Conservation (phyloP, 2,113 vertebrate genomes). For the Sorex fumeus region DNA sequence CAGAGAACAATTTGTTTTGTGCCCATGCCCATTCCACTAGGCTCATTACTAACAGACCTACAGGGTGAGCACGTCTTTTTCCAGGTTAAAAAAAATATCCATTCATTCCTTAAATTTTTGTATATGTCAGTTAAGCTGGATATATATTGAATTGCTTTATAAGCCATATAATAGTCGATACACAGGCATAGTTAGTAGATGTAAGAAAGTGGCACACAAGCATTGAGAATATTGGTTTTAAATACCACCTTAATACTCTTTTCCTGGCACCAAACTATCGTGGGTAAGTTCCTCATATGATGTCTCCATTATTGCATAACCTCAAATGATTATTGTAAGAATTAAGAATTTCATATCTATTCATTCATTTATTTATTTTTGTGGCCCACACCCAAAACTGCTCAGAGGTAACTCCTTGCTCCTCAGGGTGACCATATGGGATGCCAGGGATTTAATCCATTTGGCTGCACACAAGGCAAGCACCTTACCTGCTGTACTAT, state of each 20-base stretch:
- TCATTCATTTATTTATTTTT: neutral
- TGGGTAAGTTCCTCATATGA: neutral
- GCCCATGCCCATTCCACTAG: accelerated
- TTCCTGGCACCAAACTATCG: too few species aligned
- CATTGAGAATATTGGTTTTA: neutral
- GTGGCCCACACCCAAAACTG: neutral
- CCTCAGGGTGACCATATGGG: too few species aligned
- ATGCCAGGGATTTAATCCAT: too few species aligned
- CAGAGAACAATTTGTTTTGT: too few species aligned
- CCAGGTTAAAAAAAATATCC: neutral
- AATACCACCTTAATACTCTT: neutral
- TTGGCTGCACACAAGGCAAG: too few species aligned
- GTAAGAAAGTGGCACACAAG: neutral
- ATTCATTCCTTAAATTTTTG: neutral
- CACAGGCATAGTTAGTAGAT: neutral
- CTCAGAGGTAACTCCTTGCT: too few species aligned
- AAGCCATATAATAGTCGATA: neutral
- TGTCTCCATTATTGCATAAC: neutral
- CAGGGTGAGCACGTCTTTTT: neutral
- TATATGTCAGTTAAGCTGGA: neutral
- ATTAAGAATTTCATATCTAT: neutral
- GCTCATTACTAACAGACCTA: neutral
- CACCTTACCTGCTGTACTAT: too few species aligned
- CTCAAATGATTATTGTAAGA: neutral
- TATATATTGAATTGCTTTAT: neutral